Percentiles rank a stretch among this genome's conserved stretches.
Conservation (phyloP, 2,113 vertebrate species). For the Solea solea region DNA sequence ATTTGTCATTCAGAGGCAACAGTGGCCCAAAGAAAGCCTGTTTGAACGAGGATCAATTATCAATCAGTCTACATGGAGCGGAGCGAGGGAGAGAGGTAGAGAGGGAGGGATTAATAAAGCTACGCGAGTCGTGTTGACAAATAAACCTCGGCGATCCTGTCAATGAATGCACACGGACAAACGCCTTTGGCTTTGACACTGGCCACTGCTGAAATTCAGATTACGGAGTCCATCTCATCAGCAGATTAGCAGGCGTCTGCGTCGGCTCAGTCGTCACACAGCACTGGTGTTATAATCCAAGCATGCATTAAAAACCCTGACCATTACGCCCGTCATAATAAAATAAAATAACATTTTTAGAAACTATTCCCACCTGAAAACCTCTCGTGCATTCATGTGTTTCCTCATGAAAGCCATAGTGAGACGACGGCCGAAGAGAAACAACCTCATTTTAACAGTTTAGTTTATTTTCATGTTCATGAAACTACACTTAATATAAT, state of each 20-base stretch:
- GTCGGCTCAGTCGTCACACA: slow-evolving; percentile 36
- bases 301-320: slow-evolving; percentile 28
- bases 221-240: slow-evolving; percentile 44
- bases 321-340: neutral
- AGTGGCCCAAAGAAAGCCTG: slow-evolving; percentile 60
- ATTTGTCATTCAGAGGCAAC: slow-evolving; percentile 78
- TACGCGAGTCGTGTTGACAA: slow-evolving; percentile 76
- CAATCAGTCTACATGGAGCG: slow-evolving; percentile 59
- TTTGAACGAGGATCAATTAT: slow-evolving; percentile 84
- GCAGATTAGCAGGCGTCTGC: slow-evolving; percentile 55
- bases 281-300: slow-evolving; percentile 11
- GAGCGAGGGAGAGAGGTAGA: neutral
- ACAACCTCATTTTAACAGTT: too few species aligned
- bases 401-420: too few species aligned
- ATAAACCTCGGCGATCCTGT: slow-evolving; percentile 71
- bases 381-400: too few species aligned
- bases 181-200: slow-evolving; percentile 82
- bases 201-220: slow-evolving; percentile 61
- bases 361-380: neutral
- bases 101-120: slow-evolving; percentile 53
- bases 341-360: slow-evolving; percentile 21
- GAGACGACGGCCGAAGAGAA: too few species aligned
- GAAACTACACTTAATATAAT: too few species aligned
- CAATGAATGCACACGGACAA: slow-evolving; percentile 81
- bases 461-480: too few species aligned